These are phyloP conservation scores for Phylloscopus collybita DNA, from an alignment of 2,797 vertebrate genomes.

Conservation along the genomic window DNA sequence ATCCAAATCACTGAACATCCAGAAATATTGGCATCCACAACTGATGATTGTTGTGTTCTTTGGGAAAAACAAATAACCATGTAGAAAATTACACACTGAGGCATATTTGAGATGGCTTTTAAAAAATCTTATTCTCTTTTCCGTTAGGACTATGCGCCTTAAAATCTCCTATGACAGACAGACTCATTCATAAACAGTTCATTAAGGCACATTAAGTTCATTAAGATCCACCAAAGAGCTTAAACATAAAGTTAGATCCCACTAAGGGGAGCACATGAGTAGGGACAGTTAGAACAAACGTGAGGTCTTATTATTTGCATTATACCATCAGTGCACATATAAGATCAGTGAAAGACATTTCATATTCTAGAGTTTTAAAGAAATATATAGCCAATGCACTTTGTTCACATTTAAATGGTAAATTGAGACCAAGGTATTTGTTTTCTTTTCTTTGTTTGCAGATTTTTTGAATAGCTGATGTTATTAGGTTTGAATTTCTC, in stretches of 20 bases:
- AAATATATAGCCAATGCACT: background rate
- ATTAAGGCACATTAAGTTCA: background rate
- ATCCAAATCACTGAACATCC: background rate
- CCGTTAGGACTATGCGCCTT: background rate
- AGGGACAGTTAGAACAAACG: background rate
- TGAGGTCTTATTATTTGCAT: background rate
- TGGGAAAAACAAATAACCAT: background rate
- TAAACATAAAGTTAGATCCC: background rate
- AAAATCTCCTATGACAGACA: background rate
- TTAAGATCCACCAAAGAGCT: background rate
- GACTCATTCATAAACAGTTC: background rate
- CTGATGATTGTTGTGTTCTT: background rate
- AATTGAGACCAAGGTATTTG: background rate
- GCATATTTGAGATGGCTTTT: background rate
- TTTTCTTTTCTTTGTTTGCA: background rate
- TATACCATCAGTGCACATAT: background rate
- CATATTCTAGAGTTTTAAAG: background rate
- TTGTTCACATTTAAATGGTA: background rate
- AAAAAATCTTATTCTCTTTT: background rate
- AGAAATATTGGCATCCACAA: background rate
- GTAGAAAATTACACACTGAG: background rate
- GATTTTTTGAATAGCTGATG: background rate
- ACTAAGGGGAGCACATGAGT: background rate
- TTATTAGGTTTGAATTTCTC: background rate
- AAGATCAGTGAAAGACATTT: background rate